These are phyloP conservation scores for Drosophila sulfurigaster DNA, from an alignment of 1,140 invertebrate species.

Conservation along the genomic window DNA sequence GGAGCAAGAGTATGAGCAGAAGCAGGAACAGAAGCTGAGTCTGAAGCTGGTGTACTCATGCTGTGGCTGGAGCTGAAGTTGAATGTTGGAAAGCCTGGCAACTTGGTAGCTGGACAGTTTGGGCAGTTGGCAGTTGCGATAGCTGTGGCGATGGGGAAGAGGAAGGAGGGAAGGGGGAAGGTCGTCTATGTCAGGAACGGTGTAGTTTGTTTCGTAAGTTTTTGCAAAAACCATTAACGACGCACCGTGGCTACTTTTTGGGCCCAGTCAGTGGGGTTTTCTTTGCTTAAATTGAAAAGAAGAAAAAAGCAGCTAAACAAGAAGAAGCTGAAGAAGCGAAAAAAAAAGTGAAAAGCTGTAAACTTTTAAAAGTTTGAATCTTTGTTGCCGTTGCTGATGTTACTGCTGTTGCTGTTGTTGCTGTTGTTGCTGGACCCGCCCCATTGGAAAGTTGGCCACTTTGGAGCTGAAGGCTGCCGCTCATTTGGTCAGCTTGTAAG, in stretches of 20 bases:
- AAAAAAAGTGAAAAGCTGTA: slow-evolving; percentile 78
- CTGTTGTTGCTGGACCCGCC: neutral
- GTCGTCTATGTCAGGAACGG: slow-evolving; percentile 41
- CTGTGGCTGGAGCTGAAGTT: slow-evolving; percentile 19
- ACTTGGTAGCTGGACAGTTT: slow-evolving; percentile 12
- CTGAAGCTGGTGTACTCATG: slow-evolving; percentile 15
- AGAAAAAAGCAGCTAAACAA: slow-evolving; percentile 2
- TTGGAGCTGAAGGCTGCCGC: slow-evolving; percentile 45
- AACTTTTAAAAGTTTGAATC: slow-evolving; percentile 81
- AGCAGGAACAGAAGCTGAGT: neutral
- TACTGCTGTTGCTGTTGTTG: neutral
- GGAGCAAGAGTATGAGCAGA: slow-evolving; percentile 9
- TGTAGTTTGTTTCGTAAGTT: slow-evolving; percentile 81
- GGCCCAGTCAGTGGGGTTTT: slow-evolving; percentile 27
- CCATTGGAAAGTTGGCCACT: slow-evolving; percentile 45
- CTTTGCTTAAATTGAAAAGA: slow-evolving; percentile 70
- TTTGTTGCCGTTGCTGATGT: slow-evolving; percentile 32
- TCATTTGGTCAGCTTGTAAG: slow-evolving; percentile 70
- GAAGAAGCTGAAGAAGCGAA: neutral
- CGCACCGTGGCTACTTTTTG: slow-evolving; percentile 61
- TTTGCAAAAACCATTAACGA: slow-evolving; percentile 77
- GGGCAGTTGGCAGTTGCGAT: neutral
- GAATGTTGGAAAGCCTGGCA: slow-evolving; percentile 15
- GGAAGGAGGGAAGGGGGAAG: neutral
- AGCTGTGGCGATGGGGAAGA: neutral